Base-by-base conservation (phyloP, 2,797 vertebrate genomes). In the Anniella stebbinsi region DNA sequence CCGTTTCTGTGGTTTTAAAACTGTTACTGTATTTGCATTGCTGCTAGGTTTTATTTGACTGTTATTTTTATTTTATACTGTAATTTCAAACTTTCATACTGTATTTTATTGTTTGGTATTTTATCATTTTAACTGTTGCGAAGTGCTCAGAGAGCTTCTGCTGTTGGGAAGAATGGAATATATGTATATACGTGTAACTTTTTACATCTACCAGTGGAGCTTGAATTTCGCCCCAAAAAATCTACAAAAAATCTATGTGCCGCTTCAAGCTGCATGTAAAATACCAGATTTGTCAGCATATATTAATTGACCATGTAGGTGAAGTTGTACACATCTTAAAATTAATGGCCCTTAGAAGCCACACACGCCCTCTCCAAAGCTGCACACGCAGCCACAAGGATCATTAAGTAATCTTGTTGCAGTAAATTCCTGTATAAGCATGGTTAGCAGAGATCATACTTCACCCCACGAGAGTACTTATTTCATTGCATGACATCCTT, bases 121-220 rank as follows among this genome's bases (percentile, higher is more conserved):
- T 57, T 57, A 57, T 57, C 2, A 57, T 57, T 57, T 57, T 57
- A 57, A 57, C 15, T 57, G 54, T 15, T 57, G 54, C 13, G 12
- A 57, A 57, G 9, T 12, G 1, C 54, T 12, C 13, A 57, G 54
- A 57, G 54, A 57, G 54, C 54, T 57, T 57, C 13, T 13, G 54
- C 54, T 57, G 54, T 57, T 57, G 54, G 54, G 11, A 45, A 45
- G 45, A 45, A 45, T 45, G 45, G 45, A 45, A 45, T 45, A 45
- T 45, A 45, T 45, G 6, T 45, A 45, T 90, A 86, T 78, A 92
- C 45, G 41, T 91, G 88, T 85, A 94, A n/a, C 57, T 45, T 72
- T 90, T 83, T 92, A 89, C 87, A 88, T 78, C 92, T 94, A 93
- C 92, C 93, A 89, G 81, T 75, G 90, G 87, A 38, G 66, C 92